Conservation (phyloP, 2,797 vertebrate species). For the Enteromius thamalakanensis region DNA sequence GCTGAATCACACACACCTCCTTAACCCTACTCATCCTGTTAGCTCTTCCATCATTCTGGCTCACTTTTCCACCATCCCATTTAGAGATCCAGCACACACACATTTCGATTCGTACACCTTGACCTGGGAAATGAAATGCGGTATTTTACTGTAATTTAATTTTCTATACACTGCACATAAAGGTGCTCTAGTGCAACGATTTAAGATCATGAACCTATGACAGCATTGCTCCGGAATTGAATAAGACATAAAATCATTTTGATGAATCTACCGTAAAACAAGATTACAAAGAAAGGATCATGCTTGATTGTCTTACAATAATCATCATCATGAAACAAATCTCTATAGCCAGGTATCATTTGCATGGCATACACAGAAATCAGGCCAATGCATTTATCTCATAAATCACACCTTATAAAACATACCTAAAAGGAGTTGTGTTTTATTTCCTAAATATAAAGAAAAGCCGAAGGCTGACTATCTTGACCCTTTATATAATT, state of each 20-base stretch:
- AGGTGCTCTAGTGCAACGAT: background rate
- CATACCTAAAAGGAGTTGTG: background rate
- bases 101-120: background rate
- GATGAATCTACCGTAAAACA: conserved; percentile 75
- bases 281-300: conserved; percentile 77
- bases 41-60: conserved; percentile 62
- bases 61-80: conserved; percentile 54
- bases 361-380: conserved; percentile 46
- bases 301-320: conserved; percentile 78
- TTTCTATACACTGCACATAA: background rate
- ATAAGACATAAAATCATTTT: conserved; percentile 71
- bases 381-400: conserved; percentile 53
- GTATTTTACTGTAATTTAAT: background rate
- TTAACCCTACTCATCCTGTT: conserved; percentile 46
- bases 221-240: conserved; percentile 25
- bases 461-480: background rate
- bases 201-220: conserved; percentile 22
- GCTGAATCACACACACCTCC: conserved; percentile 48
- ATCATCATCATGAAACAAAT: conserved; percentile 67
- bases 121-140: background rate
- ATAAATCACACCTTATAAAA: background rate
- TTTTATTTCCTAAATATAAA: background rate
- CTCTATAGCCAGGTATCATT: conserved; percentile 36
- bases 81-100: background rate
- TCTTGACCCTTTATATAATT: background rate